phyloP scores from a whole-genome alignment of 2,888 invertebrate genomes.

The Ypsolopha scabrella region DNA sequence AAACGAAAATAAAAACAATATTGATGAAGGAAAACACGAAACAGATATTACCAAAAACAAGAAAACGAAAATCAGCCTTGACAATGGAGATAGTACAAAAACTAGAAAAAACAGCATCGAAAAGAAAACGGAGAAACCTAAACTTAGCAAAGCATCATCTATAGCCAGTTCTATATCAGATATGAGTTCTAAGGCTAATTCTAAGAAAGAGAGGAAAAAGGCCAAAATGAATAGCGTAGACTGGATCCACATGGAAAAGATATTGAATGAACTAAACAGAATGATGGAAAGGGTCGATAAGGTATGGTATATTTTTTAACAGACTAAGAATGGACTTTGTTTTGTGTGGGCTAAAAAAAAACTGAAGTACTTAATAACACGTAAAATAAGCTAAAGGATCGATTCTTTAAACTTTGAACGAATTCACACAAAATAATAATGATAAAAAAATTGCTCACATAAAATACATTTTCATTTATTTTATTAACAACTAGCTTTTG shows the following conservation, averaged over 20 bases:
- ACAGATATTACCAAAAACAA: background rate
- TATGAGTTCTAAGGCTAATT: slow-evolving; percentile 30
- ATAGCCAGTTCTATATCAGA: slow-evolving; percentile 49
- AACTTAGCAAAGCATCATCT: slow-evolving; percentile 38
- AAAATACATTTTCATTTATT: too few species aligned
- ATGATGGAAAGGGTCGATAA: slow-evolving; percentile 40
- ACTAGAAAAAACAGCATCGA: slow-evolving; percentile 3
- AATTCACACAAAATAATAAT: too few species aligned
- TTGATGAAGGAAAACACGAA: slow-evolving; percentile 7
- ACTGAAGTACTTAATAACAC: slow-evolving; percentile 33
- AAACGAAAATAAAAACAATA: slow-evolving; percentile 8
- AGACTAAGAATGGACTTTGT: too few species aligned
- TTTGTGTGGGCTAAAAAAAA: slow-evolving; percentile 45
- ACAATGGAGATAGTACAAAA: slow-evolving; percentile 11
- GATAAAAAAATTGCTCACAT: too few species aligned
- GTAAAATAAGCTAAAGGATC: too few species aligned
- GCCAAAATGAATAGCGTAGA: slow-evolving; percentile 23
- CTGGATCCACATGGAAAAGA: slow-evolving; percentile 57
- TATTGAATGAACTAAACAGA: slow-evolving; percentile 65
- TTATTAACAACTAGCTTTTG: too few species aligned
- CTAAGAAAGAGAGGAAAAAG: slow-evolving; percentile 17
- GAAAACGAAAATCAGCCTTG: slow-evolving; percentile 3
- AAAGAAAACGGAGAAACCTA: slow-evolving; percentile 18
- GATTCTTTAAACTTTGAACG: too few species aligned
- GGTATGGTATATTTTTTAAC: slow-evolving; percentile 20